Percentiles rank a stretch among this genome's conserved stretches.
Conservation (phyloP, 23 tunicate species). For the Botrylloides violaceus region DNA sequence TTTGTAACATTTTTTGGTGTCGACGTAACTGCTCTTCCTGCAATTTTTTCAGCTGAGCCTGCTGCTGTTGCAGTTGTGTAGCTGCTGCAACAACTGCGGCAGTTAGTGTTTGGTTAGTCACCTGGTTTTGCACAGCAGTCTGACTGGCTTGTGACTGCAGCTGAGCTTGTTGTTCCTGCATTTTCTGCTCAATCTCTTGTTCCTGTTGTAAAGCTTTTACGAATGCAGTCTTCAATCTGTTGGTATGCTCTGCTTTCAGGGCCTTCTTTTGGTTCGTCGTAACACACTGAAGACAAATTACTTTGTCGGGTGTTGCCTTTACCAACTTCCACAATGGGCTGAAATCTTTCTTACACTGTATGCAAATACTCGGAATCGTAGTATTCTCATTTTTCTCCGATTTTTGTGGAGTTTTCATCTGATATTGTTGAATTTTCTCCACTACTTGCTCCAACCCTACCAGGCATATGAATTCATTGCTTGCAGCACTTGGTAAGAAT, state of each 20-base stretch:
- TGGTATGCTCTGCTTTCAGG: constrained; percentile 87
- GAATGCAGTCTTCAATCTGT: constrained; percentile 83
- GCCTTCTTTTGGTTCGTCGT: constrained; percentile 84
- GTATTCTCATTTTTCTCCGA: constrained; percentile 24
- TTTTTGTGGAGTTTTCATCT: constrained; percentile 18
- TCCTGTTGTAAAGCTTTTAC: constrained; percentile 93
- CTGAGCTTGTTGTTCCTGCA: constrained; percentile 62
- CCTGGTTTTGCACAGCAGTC: not conserved
- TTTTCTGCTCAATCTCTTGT: constrained; percentile 91
- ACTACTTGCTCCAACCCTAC: constrained; percentile 93
- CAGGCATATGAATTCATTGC: constrained; percentile 92
- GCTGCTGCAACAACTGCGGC: constrained; percentile 96
- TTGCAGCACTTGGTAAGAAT: constrained; percentile 86
- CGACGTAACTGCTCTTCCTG: constrained; percentile 72
- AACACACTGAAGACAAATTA: constrained; percentile 85
- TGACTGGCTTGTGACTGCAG: not conserved
- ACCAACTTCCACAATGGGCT: constrained; percentile 86
- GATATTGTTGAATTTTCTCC: constrained; percentile 53
- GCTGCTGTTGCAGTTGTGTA: constrained; percentile 81
- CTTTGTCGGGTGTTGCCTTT: constrained; percentile 43
- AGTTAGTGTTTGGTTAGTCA: constrained; percentile 32
- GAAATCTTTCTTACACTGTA: constrained; percentile 91
- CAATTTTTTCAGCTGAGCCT: constrained; percentile 76
- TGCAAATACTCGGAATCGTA: constrained; percentile 54
- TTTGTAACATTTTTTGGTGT: constrained; percentile 53